Evolutionary conservation across 1,140 invertebrate species (phyloP).

Genomic region (Muscidifurax raptorellus): DNA sequence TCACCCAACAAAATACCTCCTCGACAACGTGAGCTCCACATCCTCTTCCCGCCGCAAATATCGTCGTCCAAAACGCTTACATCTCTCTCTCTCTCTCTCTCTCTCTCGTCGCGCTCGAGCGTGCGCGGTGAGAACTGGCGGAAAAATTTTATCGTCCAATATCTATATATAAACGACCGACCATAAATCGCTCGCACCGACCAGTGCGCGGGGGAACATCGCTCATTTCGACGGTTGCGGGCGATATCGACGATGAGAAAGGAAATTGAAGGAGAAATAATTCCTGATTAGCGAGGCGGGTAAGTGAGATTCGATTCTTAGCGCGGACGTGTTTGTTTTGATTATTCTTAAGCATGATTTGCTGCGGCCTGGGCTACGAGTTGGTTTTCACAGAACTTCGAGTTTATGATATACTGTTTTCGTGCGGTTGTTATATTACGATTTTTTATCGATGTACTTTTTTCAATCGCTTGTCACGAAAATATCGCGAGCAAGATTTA

Average conservation of each 20-base stretch:
- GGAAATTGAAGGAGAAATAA: slow-evolving; percentile 54
- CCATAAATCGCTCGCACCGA: slow-evolving; percentile 19
- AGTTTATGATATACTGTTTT: background rate
- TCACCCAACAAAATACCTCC: background rate
- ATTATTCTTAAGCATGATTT: slow-evolving; percentile 32
- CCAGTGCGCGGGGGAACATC: slow-evolving; percentile 1
- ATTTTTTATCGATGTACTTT: too few relatives aligned
- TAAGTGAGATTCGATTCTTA: background rate
- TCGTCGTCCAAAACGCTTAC: background rate
- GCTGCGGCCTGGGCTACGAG: background rate
- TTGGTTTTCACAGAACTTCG: background rate
- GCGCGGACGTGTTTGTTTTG: background rate
- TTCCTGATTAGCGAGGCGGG: slow-evolving; percentile 57
- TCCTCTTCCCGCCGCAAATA: background rate
- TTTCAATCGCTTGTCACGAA: too few relatives aligned
- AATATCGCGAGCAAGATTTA: background rate
- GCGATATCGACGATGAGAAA: background rate
- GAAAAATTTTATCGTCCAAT: slow-evolving; percentile 32
- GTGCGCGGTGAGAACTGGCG: too few relatives aligned
- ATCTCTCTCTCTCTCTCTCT: background rate
- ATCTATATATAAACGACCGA: slow-evolving; percentile 24
- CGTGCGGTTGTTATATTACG: background rate
- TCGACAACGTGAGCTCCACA: background rate
- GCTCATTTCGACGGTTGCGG: slow-evolving; percentile 4
- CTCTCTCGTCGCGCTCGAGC: too few relatives aligned